Evolutionary conservation across 2,113 vertebrate genomes (phyloP).

Genomic region (Centropristis striata): DNA sequence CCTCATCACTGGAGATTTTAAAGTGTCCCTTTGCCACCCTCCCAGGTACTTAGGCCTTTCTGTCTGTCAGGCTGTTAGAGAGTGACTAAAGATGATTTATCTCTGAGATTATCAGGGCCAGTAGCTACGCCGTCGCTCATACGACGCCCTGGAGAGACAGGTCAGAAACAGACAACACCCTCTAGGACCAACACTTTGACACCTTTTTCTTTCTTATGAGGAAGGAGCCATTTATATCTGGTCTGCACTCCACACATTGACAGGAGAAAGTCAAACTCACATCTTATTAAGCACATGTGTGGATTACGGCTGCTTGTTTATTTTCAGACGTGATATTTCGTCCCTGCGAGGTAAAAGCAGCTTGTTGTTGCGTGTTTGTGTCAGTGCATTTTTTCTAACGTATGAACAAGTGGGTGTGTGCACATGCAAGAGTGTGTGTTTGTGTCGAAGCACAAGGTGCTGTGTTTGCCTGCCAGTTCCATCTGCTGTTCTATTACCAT

Average conservation of each 20-base stretch:
- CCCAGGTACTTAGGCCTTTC: constrained; percentile 81
- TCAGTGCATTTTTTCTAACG: constrained; percentile 49
- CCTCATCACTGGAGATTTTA: constrained; percentile 77
- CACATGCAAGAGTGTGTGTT: constrained; percentile 46
- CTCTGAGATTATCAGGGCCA: constrained; percentile 67
- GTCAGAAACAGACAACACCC: constrained; percentile 58
- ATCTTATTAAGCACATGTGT: constrained; percentile 5
- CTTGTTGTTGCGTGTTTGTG: constrained; percentile 62
- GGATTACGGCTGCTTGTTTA: constrained; percentile 54
- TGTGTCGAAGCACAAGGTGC: constrained; percentile 68
- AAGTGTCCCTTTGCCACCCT: constrained; percentile 79
- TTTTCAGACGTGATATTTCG: constrained; percentile 70
- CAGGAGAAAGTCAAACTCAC: constrained; percentile 47
- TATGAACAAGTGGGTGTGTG: constrained; percentile 54
- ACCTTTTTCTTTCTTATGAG: constrained; percentile 15
- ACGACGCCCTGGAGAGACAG: constrained; percentile 56
- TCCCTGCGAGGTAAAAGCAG: constrained; percentile 68
- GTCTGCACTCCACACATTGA: constrained; percentile 37
- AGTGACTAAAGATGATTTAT: constrained; percentile 79
- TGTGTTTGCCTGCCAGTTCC: constrained; percentile 74
- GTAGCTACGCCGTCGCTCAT: constrained; percentile 64
- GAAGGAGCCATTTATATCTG: constrained; percentile 32
- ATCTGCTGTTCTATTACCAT: constrained; percentile 76
- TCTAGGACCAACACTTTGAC: constrained; percentile 30
- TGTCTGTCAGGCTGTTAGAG: constrained; percentile 77